These are phyloP conservation scores for Passer domesticus DNA, from an alignment of 2,113 vertebrate species.

Conservation along the genomic window DNA sequence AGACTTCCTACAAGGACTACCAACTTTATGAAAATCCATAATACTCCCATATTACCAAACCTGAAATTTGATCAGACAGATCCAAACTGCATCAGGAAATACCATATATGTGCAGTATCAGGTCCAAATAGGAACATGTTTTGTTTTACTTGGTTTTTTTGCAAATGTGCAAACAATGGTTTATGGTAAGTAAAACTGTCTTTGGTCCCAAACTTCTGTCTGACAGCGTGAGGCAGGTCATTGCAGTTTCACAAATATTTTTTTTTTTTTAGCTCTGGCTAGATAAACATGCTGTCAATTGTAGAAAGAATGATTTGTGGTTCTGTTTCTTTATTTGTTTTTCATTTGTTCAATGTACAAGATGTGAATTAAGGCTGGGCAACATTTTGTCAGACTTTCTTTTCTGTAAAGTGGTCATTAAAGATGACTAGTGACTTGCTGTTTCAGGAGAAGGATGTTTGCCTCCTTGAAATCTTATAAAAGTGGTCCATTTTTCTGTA, in stretches of 20 bases:
- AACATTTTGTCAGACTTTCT: background rate
- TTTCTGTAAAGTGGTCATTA: background rate
- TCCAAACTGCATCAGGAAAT: background rate
- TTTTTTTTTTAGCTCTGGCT: background rate
- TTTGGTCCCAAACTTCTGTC: background rate
- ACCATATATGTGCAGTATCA: background rate
- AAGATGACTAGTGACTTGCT: background rate
- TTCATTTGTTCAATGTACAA: background rate
- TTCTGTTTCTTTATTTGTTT: background rate
- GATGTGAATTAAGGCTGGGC: background rate
- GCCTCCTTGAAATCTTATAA: background rate
- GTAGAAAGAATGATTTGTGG: background rate
- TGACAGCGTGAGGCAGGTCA: background rate
- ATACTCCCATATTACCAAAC: background rate
- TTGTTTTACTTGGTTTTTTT: background rate
- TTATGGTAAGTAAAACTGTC: background rate
- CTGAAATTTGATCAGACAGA: background rate
- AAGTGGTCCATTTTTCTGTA: background rate
- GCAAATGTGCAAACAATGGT: background rate
- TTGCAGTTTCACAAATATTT: background rate
- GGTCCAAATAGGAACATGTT: background rate
- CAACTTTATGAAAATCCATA: background rate
- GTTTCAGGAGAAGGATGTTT: background rate
- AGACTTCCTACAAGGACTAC: background rate
- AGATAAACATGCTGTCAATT: background rate